Evolutionary conservation across 2,888 invertebrate genomes (phyloP), one percentile per base, ranked within the genome.

Genomic region (Chloromyia formosa): DNA sequence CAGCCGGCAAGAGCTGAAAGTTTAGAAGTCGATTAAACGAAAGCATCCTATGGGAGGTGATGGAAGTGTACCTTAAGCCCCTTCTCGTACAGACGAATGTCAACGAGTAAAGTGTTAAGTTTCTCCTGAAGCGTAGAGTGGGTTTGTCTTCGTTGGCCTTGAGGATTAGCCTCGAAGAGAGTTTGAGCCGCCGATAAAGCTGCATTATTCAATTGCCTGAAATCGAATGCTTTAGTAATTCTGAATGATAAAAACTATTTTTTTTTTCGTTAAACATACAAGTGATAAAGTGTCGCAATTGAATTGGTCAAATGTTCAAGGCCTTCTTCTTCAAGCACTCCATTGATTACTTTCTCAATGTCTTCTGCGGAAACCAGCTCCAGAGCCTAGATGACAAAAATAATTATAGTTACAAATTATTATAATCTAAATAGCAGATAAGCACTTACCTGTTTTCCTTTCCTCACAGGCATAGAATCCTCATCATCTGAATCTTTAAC

Each of bases 91-190:
- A 94, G 86, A 79, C 93, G 89, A 42, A 94, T 89, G 81, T 94
- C 93, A 77, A 90, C 89, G 10, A 92, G 84, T 71, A 94, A 86
- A 69, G 91, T 89, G 81, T 94, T 94, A 1, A 97, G 87, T 82
- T 93, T 94, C 80, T 96, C 94, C 84, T 95, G 94, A 49, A 94
- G 86, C 74, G 93, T 92, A 3, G 92, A 90, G 83, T 94, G 94
- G 0, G 92, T 92, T 83, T 94, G 93, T 78, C 94, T 90, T 78
- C 93, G 86, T 78, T 90, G 91, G 10, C 90, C 89, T 79, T 93
- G 90, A n/a, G 93, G 86, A 18, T 92, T 89, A 76, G 92, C 91
- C 78, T 93, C 91, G 75, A 92, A 93, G 53, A 93, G 87, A 77
- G 91, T 90, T 80, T 93, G 91, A 7, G 95, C 94, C 75, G 90